These are phyloP conservation scores for Dendroctonus ponderosae DNA, from an alignment of 1,140 invertebrate species.

Conservation along the genomic window DNA sequence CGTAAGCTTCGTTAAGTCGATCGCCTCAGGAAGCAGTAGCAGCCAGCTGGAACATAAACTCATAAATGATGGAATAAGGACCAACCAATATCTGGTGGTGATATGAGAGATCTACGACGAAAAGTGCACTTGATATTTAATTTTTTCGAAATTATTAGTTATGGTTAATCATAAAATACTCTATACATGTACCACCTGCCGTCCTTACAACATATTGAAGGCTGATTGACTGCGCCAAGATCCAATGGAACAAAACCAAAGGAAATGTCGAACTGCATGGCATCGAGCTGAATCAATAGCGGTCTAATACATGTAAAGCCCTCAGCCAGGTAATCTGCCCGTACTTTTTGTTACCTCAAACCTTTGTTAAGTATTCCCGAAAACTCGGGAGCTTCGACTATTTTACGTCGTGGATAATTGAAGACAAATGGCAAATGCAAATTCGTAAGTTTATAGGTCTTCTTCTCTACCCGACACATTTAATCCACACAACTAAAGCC, in stretches of 20 bases:
- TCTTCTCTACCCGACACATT: constrained; percentile 1
- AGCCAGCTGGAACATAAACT: constrained; percentile 17
- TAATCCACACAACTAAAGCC: background rate
- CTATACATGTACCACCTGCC: no score
- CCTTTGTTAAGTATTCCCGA: constrained; percentile 27
- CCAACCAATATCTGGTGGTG: constrained; percentile 1
- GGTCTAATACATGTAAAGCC: constrained; percentile 12
- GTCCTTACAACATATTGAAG: no score
- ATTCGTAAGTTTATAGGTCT: constrained; percentile 10
- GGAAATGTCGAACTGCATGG: no score
- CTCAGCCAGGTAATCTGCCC: constrained; percentile 12
- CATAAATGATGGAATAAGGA: constrained; percentile 15
- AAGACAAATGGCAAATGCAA: constrained; percentile 29
- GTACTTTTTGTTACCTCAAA: constrained; percentile 26
- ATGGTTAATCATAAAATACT: background rate
- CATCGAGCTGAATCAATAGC: background rate
- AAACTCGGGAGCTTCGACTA: constrained; percentile 23
- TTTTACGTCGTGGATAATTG: constrained; percentile 25
- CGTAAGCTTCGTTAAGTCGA: constrained; percentile 40
- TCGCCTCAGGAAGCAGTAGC: constrained; percentile 30
- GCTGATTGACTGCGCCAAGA: no score
- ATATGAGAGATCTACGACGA: background rate
- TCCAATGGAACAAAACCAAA: no score
- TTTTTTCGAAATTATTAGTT: background rate
- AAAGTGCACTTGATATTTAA: background rate